phyloP scores from a whole-genome alignment of 2,797 vertebrate genomes.

The Myotis planiceps region DNA sequence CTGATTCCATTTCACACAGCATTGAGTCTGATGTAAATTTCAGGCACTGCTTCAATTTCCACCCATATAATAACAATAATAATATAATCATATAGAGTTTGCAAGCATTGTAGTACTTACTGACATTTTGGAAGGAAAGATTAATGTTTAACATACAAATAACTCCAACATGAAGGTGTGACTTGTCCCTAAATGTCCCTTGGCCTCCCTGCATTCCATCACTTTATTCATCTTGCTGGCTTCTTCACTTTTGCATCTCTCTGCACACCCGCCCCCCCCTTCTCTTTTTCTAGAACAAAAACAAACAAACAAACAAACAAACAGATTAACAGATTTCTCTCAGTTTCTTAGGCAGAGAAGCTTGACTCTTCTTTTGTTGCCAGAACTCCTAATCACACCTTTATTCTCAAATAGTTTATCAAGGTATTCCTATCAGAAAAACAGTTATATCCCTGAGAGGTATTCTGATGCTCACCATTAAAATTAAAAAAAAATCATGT shows the following conservation, averaged over 20 bases:
- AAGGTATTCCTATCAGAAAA: not conserved
- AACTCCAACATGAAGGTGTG: not conserved
- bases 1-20: not conserved
- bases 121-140: not conserved
- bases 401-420: slow-evolving; percentile 1
- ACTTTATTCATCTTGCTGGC: too few species aligned
- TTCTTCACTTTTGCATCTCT: not conserved
- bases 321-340: not conserved
- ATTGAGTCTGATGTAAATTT: not conserved
- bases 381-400: not conserved
- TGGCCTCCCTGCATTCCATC: not conserved
- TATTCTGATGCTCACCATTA: not conserved
- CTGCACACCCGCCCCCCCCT: too few species aligned
- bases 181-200: not conserved
- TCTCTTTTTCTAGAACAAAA: not conserved
- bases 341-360: not conserved
- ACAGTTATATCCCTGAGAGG: not conserved
- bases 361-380: not conserved
- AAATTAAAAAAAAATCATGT: not conserved
- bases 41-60: not conserved
- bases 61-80: not conserved
- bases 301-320: not conserved
- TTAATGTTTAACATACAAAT: not conserved
- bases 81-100: not conserved
- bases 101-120: not conserved